Base-by-base conservation (phyloP, 2,888 invertebrate genomes). In the Tortrix viridana region DNA sequence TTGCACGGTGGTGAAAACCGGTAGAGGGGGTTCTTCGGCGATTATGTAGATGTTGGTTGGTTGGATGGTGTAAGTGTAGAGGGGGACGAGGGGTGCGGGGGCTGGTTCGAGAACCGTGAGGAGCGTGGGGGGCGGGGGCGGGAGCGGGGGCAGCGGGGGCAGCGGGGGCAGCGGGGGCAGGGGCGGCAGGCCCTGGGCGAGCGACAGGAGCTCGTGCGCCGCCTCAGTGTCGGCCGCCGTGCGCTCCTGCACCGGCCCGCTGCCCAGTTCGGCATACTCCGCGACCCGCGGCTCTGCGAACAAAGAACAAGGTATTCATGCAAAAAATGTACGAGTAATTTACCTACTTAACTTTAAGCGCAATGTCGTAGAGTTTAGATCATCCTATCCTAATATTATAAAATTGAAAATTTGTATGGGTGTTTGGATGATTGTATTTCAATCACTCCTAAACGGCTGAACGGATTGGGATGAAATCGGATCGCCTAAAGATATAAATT, bases 171-270 rank as follows among this genome's bases (percentile, higher is more conserved):
- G 96, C 5, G 95, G 94, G 53, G 95, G 95, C 69, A 95, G 92
- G 16, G 96, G 97, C 14, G 96, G 96, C 74, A 96, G 83, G 71
- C 96, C 95, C 74, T 96, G 95, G 2, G 96, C 96, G 38, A 96
- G 88, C 50, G 95, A 96, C 26, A 96, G 89, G 67, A 96, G 91
- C 82, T 96, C 97, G 82, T 97, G 97, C 0, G 97, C 97, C 37
- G 97, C 97, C 88, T 97, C 97, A 9, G 97, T 97, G 86, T 97
- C 97, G 77, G 96, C 97, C 23, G 96, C 94, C 72, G 95, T 95
- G 57, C 95, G 93, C 76, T 93, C 92, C n/a, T 88, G 89, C 65
- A 83, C 43, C 56, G 77, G 75, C 77, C 84, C 84, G 81, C 83
- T 83, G 76, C 86, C 85, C 77, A 89, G 81, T 83, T 89, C 91